Base-by-base conservation (phyloP, 2,797 vertebrate genomes). In the Typhlichthys subterraneus region DNA sequence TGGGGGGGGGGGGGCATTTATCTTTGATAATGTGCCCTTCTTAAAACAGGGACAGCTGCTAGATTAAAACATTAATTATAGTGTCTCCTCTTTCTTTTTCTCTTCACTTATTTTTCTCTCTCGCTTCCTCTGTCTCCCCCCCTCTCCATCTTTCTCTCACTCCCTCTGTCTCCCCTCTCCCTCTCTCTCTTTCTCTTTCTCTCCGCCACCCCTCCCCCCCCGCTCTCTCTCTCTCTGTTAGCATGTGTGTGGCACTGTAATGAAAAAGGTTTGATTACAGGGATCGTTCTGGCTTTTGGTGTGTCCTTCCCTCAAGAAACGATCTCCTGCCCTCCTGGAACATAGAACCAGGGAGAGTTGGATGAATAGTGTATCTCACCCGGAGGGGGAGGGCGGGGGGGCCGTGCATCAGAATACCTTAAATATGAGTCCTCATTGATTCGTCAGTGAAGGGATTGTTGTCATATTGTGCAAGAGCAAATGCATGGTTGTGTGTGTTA, bases 51-150 rank as follows among this genome's bases (percentile, higher is more conserved):
- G 85, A 84, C 89, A 89, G 88, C 85, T 86, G 84, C 78, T 76
- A 85, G 85, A 92, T 93, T 90, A 91, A 92, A 93, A 89, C 88
- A 90, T 91, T 90, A 75, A 90, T 91, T 90, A 84, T 89, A 89
- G 83, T 83, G 84, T 76, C 81, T 87, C 74, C 76, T 72, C 69
- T 56, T 48, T 70, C 60, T 65, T 75, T 38, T 38, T 38, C 38
- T 9, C 38, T 38, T 38, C 9, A 38, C 38, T 54, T 51, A 13
- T 38, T n/a, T n/a, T 5, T 42, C 62, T 61, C 60, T 48, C 53
- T 66, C 58, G 52, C 63, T 70, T 61, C 45, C 62, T 55, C 23
- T 29, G 4, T 4, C 23, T 29, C 23, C 23, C 23, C 23, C 23
- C 23, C 23, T 4, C 46, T 63, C 14, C 23, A 23, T 57, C 23